phyloP scores from a whole-genome alignment of 1,140 invertebrate genomes.

The Brachionus rubens region DNA sequence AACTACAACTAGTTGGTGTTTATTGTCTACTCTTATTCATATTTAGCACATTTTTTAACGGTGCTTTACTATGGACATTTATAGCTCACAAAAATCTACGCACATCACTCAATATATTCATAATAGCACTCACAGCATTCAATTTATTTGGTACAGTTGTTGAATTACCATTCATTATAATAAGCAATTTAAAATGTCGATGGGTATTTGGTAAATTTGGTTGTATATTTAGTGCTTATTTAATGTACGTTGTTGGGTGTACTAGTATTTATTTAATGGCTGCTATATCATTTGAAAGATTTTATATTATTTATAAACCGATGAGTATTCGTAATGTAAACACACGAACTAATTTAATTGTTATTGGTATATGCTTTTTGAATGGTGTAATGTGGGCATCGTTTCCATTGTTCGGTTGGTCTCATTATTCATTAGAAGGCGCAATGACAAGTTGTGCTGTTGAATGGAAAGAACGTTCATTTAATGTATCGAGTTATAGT shows the following conservation, averaged over 20 bases:
- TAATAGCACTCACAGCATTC: constrained; percentile 1
- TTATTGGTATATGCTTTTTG: not conserved
- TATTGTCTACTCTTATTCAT: not conserved
- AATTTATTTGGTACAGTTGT: not conserved
- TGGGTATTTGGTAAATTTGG: constrained; percentile 22
- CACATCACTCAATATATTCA: constrained; percentile 35
- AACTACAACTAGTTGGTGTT: constrained; percentile 19
- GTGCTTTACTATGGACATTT: constrained; percentile 12
- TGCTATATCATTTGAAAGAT: constrained; percentile 42
- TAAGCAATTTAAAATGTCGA: constrained; percentile 18
- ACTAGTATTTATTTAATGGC: constrained; percentile 43
- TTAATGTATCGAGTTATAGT: constrained; percentile 34
- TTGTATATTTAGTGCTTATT: constrained; percentile 8
- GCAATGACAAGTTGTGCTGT: constrained; percentile 27
- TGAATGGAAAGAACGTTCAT: constrained; percentile 44
- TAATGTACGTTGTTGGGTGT: constrained; percentile 44
- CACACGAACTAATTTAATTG: not conserved
- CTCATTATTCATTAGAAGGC: constrained; percentile 39
- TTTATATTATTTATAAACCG: constrained; percentile 45
- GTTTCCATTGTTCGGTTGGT: constrained; percentile 34
- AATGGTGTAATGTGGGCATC: constrained; percentile 32
- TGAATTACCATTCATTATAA: constrained; percentile 24
- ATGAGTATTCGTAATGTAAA: constrained; percentile 32
- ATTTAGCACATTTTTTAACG: constrained; percentile 23
- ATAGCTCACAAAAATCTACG: constrained; percentile 12